Evolutionary conservation across 2,888 invertebrate species (phyloP).

Genomic region (Drosophila mimetica): DNA sequence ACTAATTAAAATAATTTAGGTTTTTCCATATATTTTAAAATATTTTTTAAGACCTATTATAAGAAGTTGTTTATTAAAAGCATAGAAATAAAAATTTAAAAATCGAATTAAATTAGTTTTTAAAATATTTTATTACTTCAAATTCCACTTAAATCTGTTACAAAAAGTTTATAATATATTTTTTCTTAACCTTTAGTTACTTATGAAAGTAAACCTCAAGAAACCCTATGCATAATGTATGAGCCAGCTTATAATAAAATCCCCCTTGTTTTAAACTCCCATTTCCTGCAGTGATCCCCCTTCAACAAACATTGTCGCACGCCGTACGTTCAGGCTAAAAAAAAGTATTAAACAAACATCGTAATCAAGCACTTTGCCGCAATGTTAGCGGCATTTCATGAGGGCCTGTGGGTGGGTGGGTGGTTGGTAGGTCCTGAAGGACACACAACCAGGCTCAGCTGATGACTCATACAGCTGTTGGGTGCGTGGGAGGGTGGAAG

Average conservation of each 20-base stretch:
- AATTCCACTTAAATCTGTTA: not conserved
- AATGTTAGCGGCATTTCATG: slow-evolving; percentile 45
- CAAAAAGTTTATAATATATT: not conserved
- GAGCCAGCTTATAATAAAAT: not conserved
- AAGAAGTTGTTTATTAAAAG: no score
- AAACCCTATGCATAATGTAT: slow-evolving; percentile 3
- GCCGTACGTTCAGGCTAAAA: slow-evolving; percentile 22
- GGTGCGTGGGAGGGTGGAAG: slow-evolving; percentile 25
- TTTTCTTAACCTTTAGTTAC: not conserved
- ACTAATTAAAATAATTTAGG: no score
- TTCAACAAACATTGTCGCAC: slow-evolving; percentile 51
- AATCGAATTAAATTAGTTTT: no score
- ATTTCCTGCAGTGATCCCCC: slow-evolving; percentile 45
- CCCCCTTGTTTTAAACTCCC: slow-evolving; percentile 4
- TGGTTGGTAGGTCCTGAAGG: slow-evolving; percentile 14
- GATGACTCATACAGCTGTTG: slow-evolving; percentile 47
- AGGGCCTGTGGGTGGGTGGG: not conserved
- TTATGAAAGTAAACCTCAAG: not conserved
- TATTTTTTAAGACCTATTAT: no score
- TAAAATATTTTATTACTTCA: no score
- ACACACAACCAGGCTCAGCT: slow-evolving; percentile 31
- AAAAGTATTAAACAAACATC: slow-evolving; percentile 61
- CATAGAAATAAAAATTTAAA: no score
- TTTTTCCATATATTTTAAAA: no score
- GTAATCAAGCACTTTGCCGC: slow-evolving; percentile 70